These are phyloP conservation scores for Labeo calbasu DNA, from an alignment of 2,797 vertebrate species.

Conservation along the genomic window DNA sequence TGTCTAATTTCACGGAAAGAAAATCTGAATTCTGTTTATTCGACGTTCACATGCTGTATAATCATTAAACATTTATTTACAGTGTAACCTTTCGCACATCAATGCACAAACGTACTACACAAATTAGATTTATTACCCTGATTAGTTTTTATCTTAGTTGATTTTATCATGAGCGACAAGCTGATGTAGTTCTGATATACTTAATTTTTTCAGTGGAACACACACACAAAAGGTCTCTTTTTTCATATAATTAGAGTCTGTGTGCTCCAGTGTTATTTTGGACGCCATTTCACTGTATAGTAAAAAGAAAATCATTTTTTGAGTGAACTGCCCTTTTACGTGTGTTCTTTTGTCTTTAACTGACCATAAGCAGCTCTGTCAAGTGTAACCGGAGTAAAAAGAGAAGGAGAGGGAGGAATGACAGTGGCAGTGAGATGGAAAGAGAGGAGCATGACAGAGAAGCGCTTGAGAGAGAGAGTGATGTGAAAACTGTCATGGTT, in stretches of 20 bases:
- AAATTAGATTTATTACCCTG: background rate
- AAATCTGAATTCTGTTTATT: conserved; percentile 6
- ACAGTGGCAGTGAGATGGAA: conserved; percentile 27
- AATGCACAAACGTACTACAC: background rate
- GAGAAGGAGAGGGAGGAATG: conserved; percentile 18
- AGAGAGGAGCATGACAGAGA: conserved; percentile 30
- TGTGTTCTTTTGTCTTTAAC: conserved; percentile 47
- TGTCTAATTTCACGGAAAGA: conserved; percentile 58
- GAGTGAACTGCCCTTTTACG: background rate
- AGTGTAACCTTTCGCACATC: background rate
- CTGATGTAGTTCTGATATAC: background rate
- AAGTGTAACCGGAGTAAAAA: conserved; percentile 54
- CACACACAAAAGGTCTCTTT: no score
- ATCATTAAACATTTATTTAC: background rate
- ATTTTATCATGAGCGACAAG: background rate
- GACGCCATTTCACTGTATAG: background rate
- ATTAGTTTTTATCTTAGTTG: background rate
- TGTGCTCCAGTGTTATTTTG: background rate
- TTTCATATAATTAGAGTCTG: background rate
- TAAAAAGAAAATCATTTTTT: background rate
- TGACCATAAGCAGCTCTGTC: conserved; percentile 60
- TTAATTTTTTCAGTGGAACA: background rate
- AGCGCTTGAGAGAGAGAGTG: conserved; percentile 10
- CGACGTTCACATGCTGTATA: background rate
- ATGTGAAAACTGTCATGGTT: conserved; percentile 57